Percentiles rank a stretch among this genome's conserved stretches.
phyloP scores from a whole-genome alignment of 1,140 invertebrate genomes.

The Bilobella aurantiaca region DNA sequence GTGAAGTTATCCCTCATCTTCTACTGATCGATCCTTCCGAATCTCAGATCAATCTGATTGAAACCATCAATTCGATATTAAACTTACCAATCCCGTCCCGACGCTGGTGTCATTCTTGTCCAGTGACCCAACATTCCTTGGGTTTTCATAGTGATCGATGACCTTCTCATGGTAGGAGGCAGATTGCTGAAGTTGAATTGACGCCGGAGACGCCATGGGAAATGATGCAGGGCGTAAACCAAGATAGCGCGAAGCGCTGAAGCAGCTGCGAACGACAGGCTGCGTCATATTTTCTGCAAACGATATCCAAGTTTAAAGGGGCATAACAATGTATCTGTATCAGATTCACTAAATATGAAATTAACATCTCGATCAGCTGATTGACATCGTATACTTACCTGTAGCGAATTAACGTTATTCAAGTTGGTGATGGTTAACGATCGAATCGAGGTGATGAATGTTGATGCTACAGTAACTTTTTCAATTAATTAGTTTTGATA shows the following conservation, averaged over 20 bases:
- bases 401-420: too few relatives aligned
- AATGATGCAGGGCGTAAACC: neutral
- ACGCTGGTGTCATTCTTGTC: constrained; percentile 91
- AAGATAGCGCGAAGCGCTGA: neutral
- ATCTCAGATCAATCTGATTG: too few relatives aligned
- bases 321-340: too few relatives aligned
- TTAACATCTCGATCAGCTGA: neutral
- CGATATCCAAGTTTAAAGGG: neutral
- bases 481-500: too few relatives aligned
- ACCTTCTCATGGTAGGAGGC: constrained; percentile 53
- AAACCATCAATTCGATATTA: too few relatives aligned
- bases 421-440: too few relatives aligned
- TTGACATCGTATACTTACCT: too few relatives aligned
- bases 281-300: neutral
- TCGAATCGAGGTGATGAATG: too few relatives aligned
- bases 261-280: neutral
- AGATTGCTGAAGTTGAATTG: neutral
- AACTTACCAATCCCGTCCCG: constrained; percentile 91
- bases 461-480: too few relatives aligned
- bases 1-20: too few relatives aligned
- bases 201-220: neutral
- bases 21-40: too few relatives aligned
- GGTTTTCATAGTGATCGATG: constrained; percentile 99
- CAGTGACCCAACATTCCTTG: constrained; percentile 93
- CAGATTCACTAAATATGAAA: too few relatives aligned